Evolutionary conservation across 2,113 vertebrate species (phyloP).

Genomic region (Trachemys scripta): DNA sequence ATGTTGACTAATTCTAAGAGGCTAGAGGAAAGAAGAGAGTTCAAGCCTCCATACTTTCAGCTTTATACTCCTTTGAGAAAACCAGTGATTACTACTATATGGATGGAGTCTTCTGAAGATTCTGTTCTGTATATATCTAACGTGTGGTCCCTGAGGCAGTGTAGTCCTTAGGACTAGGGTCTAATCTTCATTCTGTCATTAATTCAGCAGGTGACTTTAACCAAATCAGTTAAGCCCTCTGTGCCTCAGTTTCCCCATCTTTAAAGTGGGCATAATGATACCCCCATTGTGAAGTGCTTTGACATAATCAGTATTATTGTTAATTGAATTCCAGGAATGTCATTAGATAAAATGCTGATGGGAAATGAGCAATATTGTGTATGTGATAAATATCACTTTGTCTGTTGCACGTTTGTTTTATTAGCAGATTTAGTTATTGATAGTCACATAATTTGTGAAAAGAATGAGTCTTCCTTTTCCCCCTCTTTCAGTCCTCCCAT

Average conservation of each 20-base stretch:
- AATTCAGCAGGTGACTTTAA: not conserved
- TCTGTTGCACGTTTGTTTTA: not conserved
- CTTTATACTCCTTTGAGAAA: not conserved
- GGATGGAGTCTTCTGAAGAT: not conserved
- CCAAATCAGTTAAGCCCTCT: not conserved
- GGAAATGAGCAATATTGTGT: not conserved
- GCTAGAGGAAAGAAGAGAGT: not conserved
- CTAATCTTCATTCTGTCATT: not conserved
- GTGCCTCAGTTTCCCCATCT: fast-evolving
- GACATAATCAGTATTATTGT: not conserved
- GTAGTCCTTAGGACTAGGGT: not conserved
- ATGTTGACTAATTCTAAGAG: not conserved
- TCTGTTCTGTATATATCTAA: not conserved
- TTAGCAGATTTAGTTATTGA: not conserved
- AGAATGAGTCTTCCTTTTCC: not conserved
- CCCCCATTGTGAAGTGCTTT: not conserved
- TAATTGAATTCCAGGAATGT: fast-evolving
- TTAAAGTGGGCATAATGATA: not conserved
- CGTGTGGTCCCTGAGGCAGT: not conserved
- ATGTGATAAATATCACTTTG: not conserved
- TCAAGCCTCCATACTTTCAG: not conserved
- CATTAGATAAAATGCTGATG: not conserved
- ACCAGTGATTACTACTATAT: not conserved
- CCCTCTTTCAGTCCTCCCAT: fast-evolving
- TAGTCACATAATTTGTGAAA: not conserved